Evolutionary conservation across 2,888 invertebrate genomes (phyloP).

Genomic region (Nowickia ferox): DNA sequence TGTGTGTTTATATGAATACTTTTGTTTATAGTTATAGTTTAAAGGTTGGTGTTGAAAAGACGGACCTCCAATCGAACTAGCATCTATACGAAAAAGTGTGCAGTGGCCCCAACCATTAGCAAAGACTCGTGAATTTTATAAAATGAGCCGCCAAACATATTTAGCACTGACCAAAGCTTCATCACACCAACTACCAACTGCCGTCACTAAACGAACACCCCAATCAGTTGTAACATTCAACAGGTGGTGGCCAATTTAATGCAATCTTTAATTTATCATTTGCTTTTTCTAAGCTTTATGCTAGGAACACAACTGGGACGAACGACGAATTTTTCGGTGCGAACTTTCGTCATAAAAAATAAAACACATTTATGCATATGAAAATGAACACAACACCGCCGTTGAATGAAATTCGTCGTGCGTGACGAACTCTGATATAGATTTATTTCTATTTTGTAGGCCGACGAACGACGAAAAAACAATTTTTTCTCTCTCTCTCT

Average conservation of each 20-base stretch:
- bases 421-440: no score
- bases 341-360: no score
- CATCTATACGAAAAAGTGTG: constrained; percentile 48
- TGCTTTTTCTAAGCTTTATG: no score
- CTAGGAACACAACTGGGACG: no score
- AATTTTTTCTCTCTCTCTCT: no score
- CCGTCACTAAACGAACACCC: constrained; percentile 38
- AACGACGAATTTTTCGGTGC: no score
- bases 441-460: no score
- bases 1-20: constrained; percentile 20
- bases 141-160: constrained; percentile 58
- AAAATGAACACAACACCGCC: no score
- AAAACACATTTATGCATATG: no score
- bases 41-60: constrained; percentile 41
- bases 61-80: constrained; percentile 56
- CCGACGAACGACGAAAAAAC: no score
- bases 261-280: no score
- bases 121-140: constrained; percentile 18
- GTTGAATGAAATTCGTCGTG: no score
- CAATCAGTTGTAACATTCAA: constrained; percentile 12
- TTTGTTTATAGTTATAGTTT: constrained; percentile 27
- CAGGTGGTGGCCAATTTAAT: constrained; percentile 18
- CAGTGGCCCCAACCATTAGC: constrained; percentile 41
- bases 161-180: constrained; percentile 40
- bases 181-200: constrained; percentile 44